Evolutionary conservation across 2,888 invertebrate genomes (phyloP).

Genomic region (Nebria salina): DNA sequence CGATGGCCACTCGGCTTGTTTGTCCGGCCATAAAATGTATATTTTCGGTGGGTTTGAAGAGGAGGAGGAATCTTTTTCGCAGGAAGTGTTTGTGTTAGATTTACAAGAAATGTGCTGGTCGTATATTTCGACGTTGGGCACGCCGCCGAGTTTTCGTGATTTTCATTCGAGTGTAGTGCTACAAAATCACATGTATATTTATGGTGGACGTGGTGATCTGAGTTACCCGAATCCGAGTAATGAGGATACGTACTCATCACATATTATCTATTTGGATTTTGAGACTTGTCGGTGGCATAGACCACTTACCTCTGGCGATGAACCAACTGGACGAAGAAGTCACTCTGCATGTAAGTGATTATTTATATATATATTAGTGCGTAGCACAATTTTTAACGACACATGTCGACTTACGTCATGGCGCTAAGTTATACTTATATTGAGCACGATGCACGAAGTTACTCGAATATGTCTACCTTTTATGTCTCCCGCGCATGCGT

Average conservation of each 20-base stretch:
- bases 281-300: constrained; percentile 74
- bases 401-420: too few relatives aligned
- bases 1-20: constrained; percentile 92
- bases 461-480: too few relatives aligned
- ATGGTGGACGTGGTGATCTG: constrained; percentile 86
- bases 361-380: constrained; percentile 14
- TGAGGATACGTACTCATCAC: constrained; percentile 81
- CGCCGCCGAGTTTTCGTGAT: constrained; percentile 78
- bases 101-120: constrained; percentile 79
- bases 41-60: constrained; percentile 94
- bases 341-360: constrained; percentile 86
- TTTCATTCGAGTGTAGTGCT: constrained; percentile 88
- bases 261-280: constrained; percentile 81
- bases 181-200: constrained; percentile 84
- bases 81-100: constrained; percentile 80
- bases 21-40: constrained; percentile 82
- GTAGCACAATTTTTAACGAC: too few relatives aligned
- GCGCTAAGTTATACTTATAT: too few relatives aligned
- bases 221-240: constrained; percentile 71
- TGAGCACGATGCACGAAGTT: too few relatives aligned
- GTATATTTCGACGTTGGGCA: constrained; percentile 70
- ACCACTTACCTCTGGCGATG: constrained; percentile 69
- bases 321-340: constrained; percentile 84
- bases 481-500: too few relatives aligned
- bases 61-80: constrained; percentile 80